Evolutionary conservation across 2,113 vertebrate genomes (phyloP), one percentile per base, ranked within the genome.

Genomic region (Pterocles orientalis): DNA sequence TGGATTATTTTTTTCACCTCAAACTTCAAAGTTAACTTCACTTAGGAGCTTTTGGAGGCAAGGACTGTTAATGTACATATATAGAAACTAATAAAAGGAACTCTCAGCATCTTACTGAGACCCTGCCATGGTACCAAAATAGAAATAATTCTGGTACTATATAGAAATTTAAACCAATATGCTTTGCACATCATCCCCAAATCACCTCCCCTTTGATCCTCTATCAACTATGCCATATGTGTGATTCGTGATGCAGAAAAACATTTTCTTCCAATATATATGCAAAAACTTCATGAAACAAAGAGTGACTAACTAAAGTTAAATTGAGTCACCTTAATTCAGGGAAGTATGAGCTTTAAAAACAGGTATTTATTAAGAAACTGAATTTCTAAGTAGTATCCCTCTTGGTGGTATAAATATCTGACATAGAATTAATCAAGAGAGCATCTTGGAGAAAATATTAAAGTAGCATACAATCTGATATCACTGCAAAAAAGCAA

Each of bases 401-500:
- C 56, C 54, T 79, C 81, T 71, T 13, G 13, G 43, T 79, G 80
- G 54, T 79, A 95, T 95, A 97, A 96, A 96, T 92, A 96, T 70
- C 90, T 18, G 17, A 79, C 78, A 64, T 1, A 72, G 68, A 94
- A 89, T 34, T 97, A 96, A 97, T 96, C 96, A 96, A 80, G 81
- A 92, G 9, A 51, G 41, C 82, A 80, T 95, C 95, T 91, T 77
- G 86, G 66, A 96, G 66, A 81, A 96, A 86, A 93, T 94, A 98
- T 96, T 97, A 96, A 96, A 97, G 86, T 64, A 94, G 88, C 82
- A 94, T 50, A 91, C 73, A 89, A 87, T 94, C 88, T 97, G 92
- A 91, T 66, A 91, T 23, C 75, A 56, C n/a, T 39, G 95, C 64
- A 97, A 94, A 97, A 96, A 95, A 96, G 97, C 91, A 97, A 98